These are phyloP conservation scores for Polydrusus pterygomalis DNA, from an alignment of 2,888 invertebrate species.

Conservation along the genomic window DNA sequence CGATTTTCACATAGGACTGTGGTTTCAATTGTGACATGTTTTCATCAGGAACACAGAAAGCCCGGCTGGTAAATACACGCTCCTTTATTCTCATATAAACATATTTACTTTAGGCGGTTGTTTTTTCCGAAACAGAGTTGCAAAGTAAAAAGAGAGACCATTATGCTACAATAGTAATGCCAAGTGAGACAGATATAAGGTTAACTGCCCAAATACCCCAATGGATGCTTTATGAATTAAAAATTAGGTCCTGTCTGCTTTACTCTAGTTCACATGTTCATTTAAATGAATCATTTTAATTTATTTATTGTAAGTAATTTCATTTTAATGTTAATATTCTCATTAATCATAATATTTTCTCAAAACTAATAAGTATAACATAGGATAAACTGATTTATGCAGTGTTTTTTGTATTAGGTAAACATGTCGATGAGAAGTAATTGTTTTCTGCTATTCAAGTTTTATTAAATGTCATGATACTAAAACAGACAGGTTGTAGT, in stretches of 20 bases:
- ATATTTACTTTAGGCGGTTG: no score
- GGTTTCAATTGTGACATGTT: slow-evolving; percentile 35
- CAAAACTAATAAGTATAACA: slow-evolving; percentile 36
- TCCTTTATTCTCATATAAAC: neutral
- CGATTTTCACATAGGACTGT: slow-evolving; percentile 9
- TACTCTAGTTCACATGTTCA: neutral
- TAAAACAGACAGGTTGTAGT: no score
- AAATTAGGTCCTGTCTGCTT: neutral
- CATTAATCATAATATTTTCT: slow-evolving; percentile 29
- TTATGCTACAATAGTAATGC: neutral
- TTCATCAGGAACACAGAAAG: slow-evolving; percentile 10
- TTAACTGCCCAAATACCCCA: no score
- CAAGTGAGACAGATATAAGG: neutral
- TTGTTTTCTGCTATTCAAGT: neutral
- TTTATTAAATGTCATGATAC: no score
- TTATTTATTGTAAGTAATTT: neutral
- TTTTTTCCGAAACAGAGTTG: no score
- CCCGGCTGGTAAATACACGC: neutral
- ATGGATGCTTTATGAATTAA: no score
- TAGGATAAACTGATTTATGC: slow-evolving; percentile 46
- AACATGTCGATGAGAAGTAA: neutral
- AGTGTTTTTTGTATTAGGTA: slow-evolving; percentile 31
- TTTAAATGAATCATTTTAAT: slow-evolving; percentile 17
- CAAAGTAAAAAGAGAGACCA: neutral
- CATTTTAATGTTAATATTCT: slow-evolving; percentile 14